phyloP scores from a whole-genome alignment of 2,113 vertebrate genomes.

The Sakesphorus luctuosus region DNA sequence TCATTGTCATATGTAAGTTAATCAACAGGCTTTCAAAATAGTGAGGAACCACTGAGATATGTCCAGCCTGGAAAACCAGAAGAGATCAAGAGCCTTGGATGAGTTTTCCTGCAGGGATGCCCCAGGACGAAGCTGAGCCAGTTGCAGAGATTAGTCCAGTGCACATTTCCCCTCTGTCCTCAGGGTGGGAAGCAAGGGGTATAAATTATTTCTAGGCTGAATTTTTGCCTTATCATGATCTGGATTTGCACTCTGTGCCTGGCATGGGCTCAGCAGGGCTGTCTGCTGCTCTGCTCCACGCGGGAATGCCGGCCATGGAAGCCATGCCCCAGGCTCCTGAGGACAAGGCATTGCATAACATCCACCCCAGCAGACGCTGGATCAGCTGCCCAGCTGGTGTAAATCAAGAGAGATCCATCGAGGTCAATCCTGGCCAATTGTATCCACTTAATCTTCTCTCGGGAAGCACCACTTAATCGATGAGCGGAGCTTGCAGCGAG shows the following conservation, averaged over 20 bases:
- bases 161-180: background rate
- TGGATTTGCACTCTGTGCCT: background rate
- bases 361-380: fast-evolving
- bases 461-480: background rate
- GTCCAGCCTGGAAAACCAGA: background rate
- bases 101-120: fast-evolving
- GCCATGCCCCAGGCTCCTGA: background rate
- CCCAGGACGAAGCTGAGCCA: background rate
- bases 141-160: background rate
- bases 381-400: background rate
- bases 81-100: background rate
- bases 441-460: background rate
- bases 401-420: background rate
- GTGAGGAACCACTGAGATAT: background rate
- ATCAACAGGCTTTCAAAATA: background rate
- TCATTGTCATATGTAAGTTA: fast-evolving
- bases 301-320: fast-evolving
- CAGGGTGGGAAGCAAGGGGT: background rate
- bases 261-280: background rate
- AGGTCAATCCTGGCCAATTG: slow-evolving; percentile 44
- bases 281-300: fast-evolving
- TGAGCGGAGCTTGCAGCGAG: background rate
- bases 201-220: background rate
- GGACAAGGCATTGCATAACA: background rate
- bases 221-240: background rate